These are phyloP conservation scores for Drosophila asahinai DNA, from an alignment of 1,140 invertebrate species.

Conservation along the genomic window DNA sequence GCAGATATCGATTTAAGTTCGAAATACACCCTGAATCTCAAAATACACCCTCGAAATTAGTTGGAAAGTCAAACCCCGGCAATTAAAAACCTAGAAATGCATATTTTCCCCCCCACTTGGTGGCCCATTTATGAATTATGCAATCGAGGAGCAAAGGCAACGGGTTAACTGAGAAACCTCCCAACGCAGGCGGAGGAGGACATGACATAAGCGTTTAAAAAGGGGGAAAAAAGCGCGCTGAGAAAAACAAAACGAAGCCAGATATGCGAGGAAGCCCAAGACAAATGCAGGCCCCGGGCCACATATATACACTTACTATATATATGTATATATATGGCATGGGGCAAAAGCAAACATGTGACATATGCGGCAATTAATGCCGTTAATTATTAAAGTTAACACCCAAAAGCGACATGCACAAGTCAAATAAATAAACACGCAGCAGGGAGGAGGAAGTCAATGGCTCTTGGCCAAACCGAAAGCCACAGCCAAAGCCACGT, in stretches of 20 bases:
- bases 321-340: neutral
- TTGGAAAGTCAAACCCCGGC: conserved; percentile 9
- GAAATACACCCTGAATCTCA: too few species aligned
- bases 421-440: conserved; percentile 83
- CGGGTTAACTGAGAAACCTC: conserved; percentile 14
- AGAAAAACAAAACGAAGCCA: conserved; percentile 38
- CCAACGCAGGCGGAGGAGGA: conserved; percentile 13
- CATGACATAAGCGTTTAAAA: conserved; percentile 71
- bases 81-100: conserved; percentile 50
- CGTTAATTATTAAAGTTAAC: conserved; percentile 84
- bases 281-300: conserved; percentile 32
- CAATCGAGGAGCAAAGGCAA: conserved; percentile 17
- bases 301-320: neutral
- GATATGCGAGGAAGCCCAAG: conserved; percentile 26
- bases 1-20: conserved; percentile 14
- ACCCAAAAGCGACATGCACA: conserved; percentile 83
- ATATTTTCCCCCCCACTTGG: conserved; percentile 51
- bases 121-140: conserved; percentile 63
- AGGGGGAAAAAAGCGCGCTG: conserved; percentile 19
- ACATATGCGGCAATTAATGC: conserved; percentile 83
- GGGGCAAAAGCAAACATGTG: conserved; percentile 68
- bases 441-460: conserved; percentile 45
- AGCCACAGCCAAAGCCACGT: conserved; percentile 16
- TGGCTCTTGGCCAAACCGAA: conserved; percentile 31
- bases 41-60: conserved; percentile 18